Evolutionary conservation across 2,888 invertebrate genomes (phyloP).

Genomic region (Macaria liturata): DNA sequence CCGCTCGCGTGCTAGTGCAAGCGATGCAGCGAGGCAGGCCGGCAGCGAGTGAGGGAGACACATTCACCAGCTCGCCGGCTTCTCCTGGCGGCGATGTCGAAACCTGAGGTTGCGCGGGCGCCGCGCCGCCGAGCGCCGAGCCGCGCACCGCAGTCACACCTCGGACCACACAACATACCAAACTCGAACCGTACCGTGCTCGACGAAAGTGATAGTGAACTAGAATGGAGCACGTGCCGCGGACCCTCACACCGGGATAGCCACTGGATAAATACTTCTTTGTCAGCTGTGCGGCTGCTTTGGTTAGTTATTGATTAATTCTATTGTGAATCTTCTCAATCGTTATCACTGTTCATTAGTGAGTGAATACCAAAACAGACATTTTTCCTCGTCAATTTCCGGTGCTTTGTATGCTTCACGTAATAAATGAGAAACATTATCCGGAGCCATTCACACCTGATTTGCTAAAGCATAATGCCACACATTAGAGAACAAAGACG

Average conservation of each 20-base stretch:
- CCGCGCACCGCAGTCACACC: slow-evolving; percentile 48
- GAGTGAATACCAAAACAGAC: not conserved
- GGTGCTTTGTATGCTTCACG: slow-evolving; percentile 9
- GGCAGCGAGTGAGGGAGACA: slow-evolving; percentile 58
- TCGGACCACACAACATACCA: slow-evolving; percentile 52
- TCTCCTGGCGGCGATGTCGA: slow-evolving; percentile 68
- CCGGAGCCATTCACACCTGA: slow-evolving; percentile 11
- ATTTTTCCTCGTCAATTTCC: slow-evolving; percentile 11
- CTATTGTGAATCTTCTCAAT: not conserved
- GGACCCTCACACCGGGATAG: slow-evolving; percentile 44
- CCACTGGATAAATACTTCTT: slow-evolving; percentile 17
- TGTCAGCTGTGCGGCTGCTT: slow-evolving; percentile 9
- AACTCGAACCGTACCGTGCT: slow-evolving; percentile 46
- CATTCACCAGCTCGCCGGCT: slow-evolving; percentile 41
- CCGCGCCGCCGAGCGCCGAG: slow-evolving; percentile 40
- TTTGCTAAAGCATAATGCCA: slow-evolving; percentile 8
- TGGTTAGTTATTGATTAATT: slow-evolving; percentile 29
- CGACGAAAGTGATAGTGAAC: slow-evolving; percentile 71
- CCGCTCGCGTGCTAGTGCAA: slow-evolving; percentile 58
- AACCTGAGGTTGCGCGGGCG: slow-evolving; percentile 67
- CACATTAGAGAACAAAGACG: slow-evolving; percentile 30
- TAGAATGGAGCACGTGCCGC: slow-evolving; percentile 52
- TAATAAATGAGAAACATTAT: slow-evolving; percentile 6
- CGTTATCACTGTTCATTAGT: not conserved
- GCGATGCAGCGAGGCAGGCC: slow-evolving; percentile 39